phyloP scores from a whole-genome alignment of 2,113 vertebrate species.

The Cyprinodon variegatus region DNA sequence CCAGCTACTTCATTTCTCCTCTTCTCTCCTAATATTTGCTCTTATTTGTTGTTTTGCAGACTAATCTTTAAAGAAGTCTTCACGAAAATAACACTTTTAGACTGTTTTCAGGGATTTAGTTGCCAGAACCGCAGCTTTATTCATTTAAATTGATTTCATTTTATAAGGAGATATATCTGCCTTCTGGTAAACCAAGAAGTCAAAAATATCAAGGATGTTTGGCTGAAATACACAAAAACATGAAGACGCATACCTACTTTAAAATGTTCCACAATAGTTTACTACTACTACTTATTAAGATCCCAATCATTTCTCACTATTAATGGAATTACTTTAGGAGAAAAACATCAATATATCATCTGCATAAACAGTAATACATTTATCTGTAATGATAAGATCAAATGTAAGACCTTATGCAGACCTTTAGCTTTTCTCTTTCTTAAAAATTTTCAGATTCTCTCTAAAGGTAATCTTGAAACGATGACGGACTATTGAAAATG shows the following conservation, averaged over 20 bases:
- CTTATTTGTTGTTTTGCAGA: background rate
- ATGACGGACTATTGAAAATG: background rate
- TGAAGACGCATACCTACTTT: background rate
- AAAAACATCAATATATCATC: background rate
- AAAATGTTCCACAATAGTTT: background rate
- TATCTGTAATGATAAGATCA: no score
- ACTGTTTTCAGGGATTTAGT: background rate
- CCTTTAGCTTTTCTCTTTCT: background rate
- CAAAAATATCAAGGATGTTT: no score
- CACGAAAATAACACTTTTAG: background rate
- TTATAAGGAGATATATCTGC: background rate
- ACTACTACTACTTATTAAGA: no score
- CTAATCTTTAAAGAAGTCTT: background rate
- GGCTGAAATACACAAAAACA: background rate
- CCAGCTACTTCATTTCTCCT: background rate
- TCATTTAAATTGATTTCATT: background rate
- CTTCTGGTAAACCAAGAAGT: background rate
- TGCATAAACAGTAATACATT: background rate
- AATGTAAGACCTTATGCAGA: no score
- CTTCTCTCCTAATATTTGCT: background rate
- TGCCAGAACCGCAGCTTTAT: background rate
- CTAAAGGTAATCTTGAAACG: background rate
- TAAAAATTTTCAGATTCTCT: background rate
- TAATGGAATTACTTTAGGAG: background rate
- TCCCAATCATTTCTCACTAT: background rate